A percentile compares a stretch with the other conserved stretches of the same genome.
Evolutionary conservation across 2,113 vertebrate species (phyloP).

Genomic region (Calyptomena viridis): DNA sequence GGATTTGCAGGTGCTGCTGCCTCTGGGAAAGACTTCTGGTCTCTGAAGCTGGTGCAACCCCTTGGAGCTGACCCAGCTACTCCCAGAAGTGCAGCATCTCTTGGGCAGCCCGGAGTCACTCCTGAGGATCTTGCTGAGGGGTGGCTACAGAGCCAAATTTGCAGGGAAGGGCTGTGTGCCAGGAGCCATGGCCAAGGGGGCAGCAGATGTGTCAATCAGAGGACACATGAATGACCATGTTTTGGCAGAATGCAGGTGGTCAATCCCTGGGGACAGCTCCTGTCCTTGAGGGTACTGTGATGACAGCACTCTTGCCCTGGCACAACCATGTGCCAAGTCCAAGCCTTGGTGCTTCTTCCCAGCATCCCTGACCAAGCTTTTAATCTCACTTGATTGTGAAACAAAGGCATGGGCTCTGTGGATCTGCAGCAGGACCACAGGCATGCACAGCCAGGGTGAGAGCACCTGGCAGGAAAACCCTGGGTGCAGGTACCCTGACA

Average conservation of each 20-base stretch:
- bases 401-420: not conserved
- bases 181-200: not conserved
- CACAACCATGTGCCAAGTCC: not conserved
- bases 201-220: rapidly evolving
- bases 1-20: not conserved
- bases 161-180: not conserved
- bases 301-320: not conserved
- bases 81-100: not conserved
- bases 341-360: not conserved
- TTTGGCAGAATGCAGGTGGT: not conserved
- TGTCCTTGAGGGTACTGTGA: not conserved
- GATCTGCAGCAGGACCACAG: not conserved
- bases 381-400: not conserved
- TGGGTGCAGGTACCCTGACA: not conserved
- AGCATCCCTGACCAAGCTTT: not conserved
- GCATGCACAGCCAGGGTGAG: not conserved
- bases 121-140: not conserved
- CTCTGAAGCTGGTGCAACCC: rapidly evolving
- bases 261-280: not conserved
- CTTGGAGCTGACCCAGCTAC: not conserved
- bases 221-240: rapidly evolving
- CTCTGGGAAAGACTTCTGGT: not conserved
- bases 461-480: not conserved
- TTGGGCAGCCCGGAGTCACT: not conserved
- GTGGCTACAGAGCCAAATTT: not conserved